Conservation (phyloP, 2,797 vertebrate species). For the Phoeniculus purpureus region DNA sequence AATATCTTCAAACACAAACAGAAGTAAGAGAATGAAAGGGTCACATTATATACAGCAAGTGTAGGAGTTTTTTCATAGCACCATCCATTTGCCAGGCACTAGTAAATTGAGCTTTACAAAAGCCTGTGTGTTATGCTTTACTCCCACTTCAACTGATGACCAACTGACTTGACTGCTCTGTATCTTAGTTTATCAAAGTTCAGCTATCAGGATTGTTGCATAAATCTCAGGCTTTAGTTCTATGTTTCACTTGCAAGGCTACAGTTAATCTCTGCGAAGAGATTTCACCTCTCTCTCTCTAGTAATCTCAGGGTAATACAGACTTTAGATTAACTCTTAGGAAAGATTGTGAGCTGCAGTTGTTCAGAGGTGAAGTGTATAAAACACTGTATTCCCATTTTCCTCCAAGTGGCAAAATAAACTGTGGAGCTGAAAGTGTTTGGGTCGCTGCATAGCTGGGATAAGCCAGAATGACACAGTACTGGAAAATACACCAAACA, state of each 20-base stretch:
- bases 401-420: constrained; percentile 4
- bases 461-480: not conserved
- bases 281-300: constrained; percentile 13
- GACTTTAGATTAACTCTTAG: not conserved
- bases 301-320: not conserved
- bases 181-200: constrained; percentile 12
- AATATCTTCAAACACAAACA: not conserved
- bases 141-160: not conserved
- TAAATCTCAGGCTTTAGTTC: not conserved
- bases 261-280: not conserved
- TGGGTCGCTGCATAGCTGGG: not conserved
- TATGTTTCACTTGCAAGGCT: not conserved
- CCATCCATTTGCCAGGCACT: not conserved
- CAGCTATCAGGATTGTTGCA: not conserved
- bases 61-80: not conserved
- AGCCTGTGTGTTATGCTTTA: not conserved
- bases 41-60: not conserved
- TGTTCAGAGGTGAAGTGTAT: not conserved
- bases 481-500: not conserved
- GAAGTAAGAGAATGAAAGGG: not conserved
- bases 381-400: not conserved
- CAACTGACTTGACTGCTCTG: not conserved
- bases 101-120: not conserved
- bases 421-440: not conserved
- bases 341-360: constrained; percentile 1